Base-by-base conservation (phyloP, 1,140 invertebrate species). In the Procambarus clarkii region DNA sequence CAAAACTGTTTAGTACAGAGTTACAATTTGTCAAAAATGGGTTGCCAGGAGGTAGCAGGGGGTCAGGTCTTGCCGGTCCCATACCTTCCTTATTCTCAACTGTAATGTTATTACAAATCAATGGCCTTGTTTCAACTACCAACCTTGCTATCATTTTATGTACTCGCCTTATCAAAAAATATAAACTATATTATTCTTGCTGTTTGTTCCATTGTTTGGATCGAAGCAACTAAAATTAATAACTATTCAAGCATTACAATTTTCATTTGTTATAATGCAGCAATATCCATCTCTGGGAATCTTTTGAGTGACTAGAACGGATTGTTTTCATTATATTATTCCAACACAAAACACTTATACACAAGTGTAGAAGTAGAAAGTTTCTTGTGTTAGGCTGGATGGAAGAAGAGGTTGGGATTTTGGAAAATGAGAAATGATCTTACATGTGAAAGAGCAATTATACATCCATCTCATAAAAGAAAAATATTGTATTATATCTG, bases 231-330 rank as follows among this genome's bases (percentile, higher is more conserved):
- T 84, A 90, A 89, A 83, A 79, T 54, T 50, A 71, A 78, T 69
- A 80, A 69, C 9, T 89, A 54, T 82, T 89, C 60, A 89, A 81
- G 87, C 87, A 89, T 89, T 81, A 89, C 64, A 89, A 89, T 82
- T 82, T 89, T 48, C 79, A 82, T 71, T 48, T 76, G 60, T 79
- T 50, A 71, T 85, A 78, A 84, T 85, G 71, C 89, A 85, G 44
- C 50, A 79, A 85, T 85, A 85, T 84, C 60, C 82, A 84, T 86
- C 71, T 85, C 71, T 21, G 54, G 89, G 58, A 80, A 86, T 79
- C 60, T 78, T 91, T 85, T 85, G 83, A 85, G 89, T 91, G 89
- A 91, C 89, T 91, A 91, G 89, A 91, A 91, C 89, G 44, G 82
- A 85, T 91, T 91, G 87, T 91, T 85, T 86, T 71, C 89, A 64